These are phyloP conservation scores for Megalops cyprinoides DNA, from an alignment of 2,797 vertebrate genomes.

Conservation along the genomic window DNA sequence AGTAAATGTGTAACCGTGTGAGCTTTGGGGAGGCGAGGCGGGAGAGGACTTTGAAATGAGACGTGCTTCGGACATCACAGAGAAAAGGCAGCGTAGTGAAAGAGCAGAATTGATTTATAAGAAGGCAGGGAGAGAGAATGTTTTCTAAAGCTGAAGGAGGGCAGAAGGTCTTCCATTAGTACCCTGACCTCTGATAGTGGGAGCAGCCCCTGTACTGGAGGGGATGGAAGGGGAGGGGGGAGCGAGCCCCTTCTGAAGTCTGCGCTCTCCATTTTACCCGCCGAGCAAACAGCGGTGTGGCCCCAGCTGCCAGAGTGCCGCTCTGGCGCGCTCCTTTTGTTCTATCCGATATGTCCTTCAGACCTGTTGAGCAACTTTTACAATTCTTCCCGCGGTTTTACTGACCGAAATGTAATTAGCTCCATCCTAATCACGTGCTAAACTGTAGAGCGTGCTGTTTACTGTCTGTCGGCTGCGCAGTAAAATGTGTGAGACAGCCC, in stretches of 20 bases:
- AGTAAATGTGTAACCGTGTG: conserved; percentile 69
- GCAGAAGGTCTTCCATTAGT: conserved; percentile 80
- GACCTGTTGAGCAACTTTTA: conserved; percentile 58
- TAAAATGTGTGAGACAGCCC: conserved; percentile 73
- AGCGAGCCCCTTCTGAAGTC: conserved; percentile 58
- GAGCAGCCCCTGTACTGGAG: conserved; percentile 61
- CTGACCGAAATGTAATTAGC: conserved; percentile 73
- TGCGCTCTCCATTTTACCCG: conserved; percentile 69
- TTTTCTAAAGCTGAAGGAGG: conserved; percentile 74
- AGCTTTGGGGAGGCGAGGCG: conserved; percentile 51
- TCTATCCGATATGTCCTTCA: conserved; percentile 42
- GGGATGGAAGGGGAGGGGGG: conserved; percentile 45
- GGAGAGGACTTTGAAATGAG: conserved; percentile 71
- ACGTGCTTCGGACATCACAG: conserved; percentile 70
- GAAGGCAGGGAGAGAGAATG: conserved; percentile 60
- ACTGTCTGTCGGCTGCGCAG: conserved; percentile 72
- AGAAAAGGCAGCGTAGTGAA: conserved; percentile 60
- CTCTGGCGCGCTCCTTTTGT: not conserved
- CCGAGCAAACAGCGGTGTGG: conserved; percentile 58
- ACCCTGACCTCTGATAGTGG: conserved; percentile 75
- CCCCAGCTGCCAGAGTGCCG: not conserved
- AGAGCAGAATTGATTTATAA: conserved; percentile 78
- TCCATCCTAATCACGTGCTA: conserved; percentile 72
- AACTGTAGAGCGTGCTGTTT: conserved; percentile 71
- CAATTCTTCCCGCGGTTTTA: conserved; percentile 67